Conservation (phyloP, 2,888 invertebrate genomes). For the Apamea crenata region DNA sequence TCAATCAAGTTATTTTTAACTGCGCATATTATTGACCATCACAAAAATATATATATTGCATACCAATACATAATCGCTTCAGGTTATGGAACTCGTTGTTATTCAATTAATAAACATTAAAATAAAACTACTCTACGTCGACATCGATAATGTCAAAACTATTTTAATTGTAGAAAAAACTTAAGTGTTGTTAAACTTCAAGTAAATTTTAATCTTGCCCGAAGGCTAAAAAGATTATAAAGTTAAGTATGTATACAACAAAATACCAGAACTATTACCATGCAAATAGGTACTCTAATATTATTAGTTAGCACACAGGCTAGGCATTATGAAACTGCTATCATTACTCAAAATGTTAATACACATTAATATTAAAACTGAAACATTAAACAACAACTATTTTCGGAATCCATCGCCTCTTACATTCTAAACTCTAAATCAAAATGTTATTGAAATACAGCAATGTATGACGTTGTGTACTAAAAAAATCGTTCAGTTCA, state of each 20-base stretch:
- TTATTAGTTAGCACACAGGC: slow-evolving; percentile 23
- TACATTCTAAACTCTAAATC: neutral
- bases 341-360: slow-evolving; percentile 47
- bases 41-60: slow-evolving; percentile 7
- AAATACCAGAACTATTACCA: slow-evolving; percentile 51
- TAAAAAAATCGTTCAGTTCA: slow-evolving; percentile 5
- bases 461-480: neutral
- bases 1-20: slow-evolving; percentile 11
- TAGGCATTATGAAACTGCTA: slow-evolving; percentile 27
- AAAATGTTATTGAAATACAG: neutral
- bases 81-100: neutral
- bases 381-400: slow-evolving; percentile 7
- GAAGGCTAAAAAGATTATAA: slow-evolving; percentile 6
- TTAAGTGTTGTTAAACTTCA: neutral
- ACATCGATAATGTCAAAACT: slow-evolving; percentile 41
- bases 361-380: slow-evolving; percentile 13
- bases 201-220: slow-evolving; percentile 2
- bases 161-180: slow-evolving; percentile 44
- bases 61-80: slow-evolving; percentile 11
- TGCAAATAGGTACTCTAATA: slow-evolving; percentile 49
- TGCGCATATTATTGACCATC: neutral
- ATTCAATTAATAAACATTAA: slow-evolving; percentile 29
- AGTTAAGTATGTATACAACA: slow-evolving; percentile 1
- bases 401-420: slow-evolving; percentile 17
- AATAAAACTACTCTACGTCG: slow-evolving; percentile 19